phyloP scores from a whole-genome alignment of 2,797 vertebrate genomes.

The Neomorphus geoffroyi region DNA sequence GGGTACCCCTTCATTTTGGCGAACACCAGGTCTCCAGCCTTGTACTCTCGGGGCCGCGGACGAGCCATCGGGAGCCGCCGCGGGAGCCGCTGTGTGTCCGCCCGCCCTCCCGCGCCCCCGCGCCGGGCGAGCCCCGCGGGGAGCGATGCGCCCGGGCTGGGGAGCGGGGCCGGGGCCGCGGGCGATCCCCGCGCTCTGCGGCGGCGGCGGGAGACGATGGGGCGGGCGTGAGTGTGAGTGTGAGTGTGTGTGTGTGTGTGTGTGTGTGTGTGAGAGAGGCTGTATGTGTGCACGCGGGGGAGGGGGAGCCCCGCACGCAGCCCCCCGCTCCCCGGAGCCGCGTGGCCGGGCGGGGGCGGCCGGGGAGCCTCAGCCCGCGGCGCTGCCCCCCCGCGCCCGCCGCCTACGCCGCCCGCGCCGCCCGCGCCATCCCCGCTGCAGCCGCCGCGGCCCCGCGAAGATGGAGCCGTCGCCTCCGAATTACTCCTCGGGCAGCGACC shows the following conservation, averaged over 20 bases:
- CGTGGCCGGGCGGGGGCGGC: conserved; percentile 38
- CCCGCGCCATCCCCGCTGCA: conserved; percentile 42
- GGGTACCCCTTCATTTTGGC: conserved; percentile 96
- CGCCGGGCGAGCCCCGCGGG: conserved; percentile 28
- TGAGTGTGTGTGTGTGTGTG: neutral
- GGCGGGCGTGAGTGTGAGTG: neutral
- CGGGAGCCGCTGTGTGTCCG: conserved; percentile 32
- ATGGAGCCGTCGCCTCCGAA: conserved; percentile 64
- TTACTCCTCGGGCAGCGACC: conserved; percentile 70
- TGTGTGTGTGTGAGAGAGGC: neutral
- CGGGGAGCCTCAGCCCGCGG: conserved; percentile 40
- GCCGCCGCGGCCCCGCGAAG: conserved; percentile 47
- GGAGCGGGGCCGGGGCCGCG: conserved; percentile 55
- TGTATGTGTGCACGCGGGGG: neutral
- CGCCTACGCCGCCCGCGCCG: conserved; percentile 18
- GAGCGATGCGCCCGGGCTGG: conserved; percentile 28
- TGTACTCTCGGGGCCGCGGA: conserved; percentile 92
- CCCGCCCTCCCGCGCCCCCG: conserved; percentile 21
- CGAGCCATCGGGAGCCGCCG: conserved; percentile 84
- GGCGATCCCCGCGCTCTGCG: conserved; percentile 39
- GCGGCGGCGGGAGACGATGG: neutral
- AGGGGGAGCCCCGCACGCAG: conserved; percentile 60
- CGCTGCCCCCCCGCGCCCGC: conserved; percentile 33
- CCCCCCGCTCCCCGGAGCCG: conserved; percentile 41
- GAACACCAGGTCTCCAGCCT: conserved; percentile 93